Base-by-base conservation (phyloP, 2,797 vertebrate genomes). In the Astyanax mexicanus region DNA sequence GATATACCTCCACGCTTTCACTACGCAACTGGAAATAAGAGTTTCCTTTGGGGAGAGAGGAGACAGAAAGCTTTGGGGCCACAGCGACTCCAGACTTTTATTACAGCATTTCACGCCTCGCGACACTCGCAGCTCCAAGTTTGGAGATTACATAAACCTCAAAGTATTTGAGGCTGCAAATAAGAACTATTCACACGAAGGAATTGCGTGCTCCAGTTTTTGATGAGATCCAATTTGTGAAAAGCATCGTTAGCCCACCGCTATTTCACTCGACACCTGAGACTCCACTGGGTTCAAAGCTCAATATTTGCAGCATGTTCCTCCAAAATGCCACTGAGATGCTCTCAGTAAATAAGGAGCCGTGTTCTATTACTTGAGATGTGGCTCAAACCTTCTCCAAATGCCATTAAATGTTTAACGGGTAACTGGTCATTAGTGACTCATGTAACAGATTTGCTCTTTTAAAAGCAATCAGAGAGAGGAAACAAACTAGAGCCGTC, bases 331-430 rank as follows among this genome's bases (percentile, higher is more conserved):
- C 52, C 75, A 74, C 3, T 23, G 15, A 69, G 42, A 78, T 37
- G 55, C 29, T 4, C 21, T 64, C 29, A 49, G 37, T 13, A 54
- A 32, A 64, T 38, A 21, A 49, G n/a, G 40, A 40, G 0, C 35
- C 12, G 27, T 45, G 45, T 54, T 69, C 40, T 17, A 19, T 75
- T 19, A 47, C 62, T 35, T 21, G 12, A 58, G 17, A 37, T 6
- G 29, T 47, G 21, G 40, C 44, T 19, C 70, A 35, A 37, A 19
- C 27, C 61, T 45, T 55, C 64, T 11, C 15, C 17, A 75, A 83
- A 77, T 77, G 67, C 58, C 62, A 72, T 55, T 42, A 27, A 29
- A 52, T 80, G 45, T 67, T 66, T 70, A 61, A 74, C 40, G 6
- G 37, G 47, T 19, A 35, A 40, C 65, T 45, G 35, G 37, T 74